Percentiles rank a stretch among this genome's conserved stretches.
These are phyloP conservation scores for Gasterosteus aculeatus DNA, from an alignment of 2,113 vertebrate genomes.

Conservation along the genomic window DNA sequence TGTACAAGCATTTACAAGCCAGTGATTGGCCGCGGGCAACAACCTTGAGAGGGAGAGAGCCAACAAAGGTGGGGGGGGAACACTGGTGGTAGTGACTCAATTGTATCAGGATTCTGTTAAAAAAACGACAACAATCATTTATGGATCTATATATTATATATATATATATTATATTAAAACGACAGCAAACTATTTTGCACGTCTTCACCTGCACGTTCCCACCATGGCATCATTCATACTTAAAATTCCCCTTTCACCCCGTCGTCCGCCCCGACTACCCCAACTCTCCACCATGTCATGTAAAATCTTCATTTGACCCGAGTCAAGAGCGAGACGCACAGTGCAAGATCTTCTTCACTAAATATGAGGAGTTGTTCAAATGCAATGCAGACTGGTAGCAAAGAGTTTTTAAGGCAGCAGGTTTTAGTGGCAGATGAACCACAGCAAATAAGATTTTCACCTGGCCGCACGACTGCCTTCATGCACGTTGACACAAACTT, in stretches of 20 bases:
- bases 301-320: constrained; percentile 5
- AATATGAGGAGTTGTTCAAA: constrained; percentile 32
- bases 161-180: no score
- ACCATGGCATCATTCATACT: background rate
- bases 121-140: background rate
- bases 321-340: background rate
- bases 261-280: background rate
- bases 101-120: constrained; percentile 20
- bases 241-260: background rate
- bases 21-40: constrained; percentile 31
- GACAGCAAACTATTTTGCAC: background rate
- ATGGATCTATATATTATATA: no score
- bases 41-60: constrained; percentile 39
- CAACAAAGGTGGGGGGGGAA: constrained; percentile 4
- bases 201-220: background rate
- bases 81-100: no score
- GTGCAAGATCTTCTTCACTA: constrained; percentile 13
- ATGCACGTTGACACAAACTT: background rate
- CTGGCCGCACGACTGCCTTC: constrained; percentile 4
- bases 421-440: constrained; percentile 22
- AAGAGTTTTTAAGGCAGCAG: constrained; percentile 18
- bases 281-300: background rate
- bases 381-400: constrained; percentile 25
- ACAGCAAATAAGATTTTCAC: constrained; percentile 23
- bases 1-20: constrained; percentile 22